A percentile compares a stretch with the other conserved stretches of the same genome.
Conservation (phyloP, 2,888 invertebrate genomes). For the Pollenia amentaria region DNA sequence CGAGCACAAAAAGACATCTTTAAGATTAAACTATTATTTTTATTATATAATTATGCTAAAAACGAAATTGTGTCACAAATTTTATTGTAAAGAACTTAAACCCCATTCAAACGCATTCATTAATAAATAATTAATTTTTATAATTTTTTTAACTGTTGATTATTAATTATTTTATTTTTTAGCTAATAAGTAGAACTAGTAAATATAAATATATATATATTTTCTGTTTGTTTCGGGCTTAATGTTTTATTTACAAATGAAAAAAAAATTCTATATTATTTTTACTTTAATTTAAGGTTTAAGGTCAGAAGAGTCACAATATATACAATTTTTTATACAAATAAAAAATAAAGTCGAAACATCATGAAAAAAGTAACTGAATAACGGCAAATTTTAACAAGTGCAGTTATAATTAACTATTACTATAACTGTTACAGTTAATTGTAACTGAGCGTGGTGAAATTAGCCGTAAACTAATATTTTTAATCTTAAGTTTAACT, state of each 20-base stretch:
- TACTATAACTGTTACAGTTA: no score
- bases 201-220: conserved; percentile 13
- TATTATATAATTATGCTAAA: neutral
- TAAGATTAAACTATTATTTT: conserved; percentile 15
- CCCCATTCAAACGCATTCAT: conserved; percentile 15
- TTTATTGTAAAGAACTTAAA: conserved; percentile 30
- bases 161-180: conserved; percentile 56
- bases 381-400: neutral
- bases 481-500: conserved; percentile 62
- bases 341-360: conserved; percentile 25
- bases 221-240: conserved; percentile 63
- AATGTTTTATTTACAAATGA: conserved; percentile 36
- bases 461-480: conserved; percentile 15
- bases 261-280: conserved; percentile 34
- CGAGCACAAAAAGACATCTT: conserved; percentile 40
- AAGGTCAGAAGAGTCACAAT: conserved; percentile 74
- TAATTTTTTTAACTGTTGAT: conserved; percentile 59
- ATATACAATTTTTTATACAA: conserved; percentile 42
- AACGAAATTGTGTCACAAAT: conserved; percentile 40
- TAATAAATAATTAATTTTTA: conserved; percentile 16
- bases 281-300: conserved; percentile 69
- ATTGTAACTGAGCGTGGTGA: no score
- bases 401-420: no score
- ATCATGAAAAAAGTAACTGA: conserved; percentile 22
- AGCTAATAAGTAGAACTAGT: conserved; percentile 52